These are phyloP conservation scores for Esox lucius DNA, from an alignment of 2,797 vertebrate genomes.

Conservation along the genomic window DNA sequence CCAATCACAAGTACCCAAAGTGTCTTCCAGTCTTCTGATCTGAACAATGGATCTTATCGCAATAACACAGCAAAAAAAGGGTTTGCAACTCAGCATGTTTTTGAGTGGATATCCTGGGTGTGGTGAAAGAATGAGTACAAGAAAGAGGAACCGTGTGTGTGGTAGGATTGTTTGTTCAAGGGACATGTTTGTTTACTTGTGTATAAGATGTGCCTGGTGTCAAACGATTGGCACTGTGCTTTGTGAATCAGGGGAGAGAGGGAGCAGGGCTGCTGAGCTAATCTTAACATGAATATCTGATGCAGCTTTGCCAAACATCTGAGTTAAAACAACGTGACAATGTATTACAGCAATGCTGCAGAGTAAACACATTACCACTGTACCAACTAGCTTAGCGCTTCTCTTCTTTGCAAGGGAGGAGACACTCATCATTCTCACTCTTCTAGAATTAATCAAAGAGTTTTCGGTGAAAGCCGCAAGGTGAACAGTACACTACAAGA, in stretches of 20 bases:
- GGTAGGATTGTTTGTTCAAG: neutral
- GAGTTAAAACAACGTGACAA: slow-evolving; percentile 40
- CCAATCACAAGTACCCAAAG: too few relatives aligned
- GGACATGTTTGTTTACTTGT: slow-evolving; percentile 1
- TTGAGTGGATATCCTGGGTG: neutral
- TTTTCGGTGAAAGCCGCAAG: slow-evolving; percentile 45
- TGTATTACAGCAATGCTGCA: slow-evolving; percentile 34
- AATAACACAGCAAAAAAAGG: too few relatives aligned
- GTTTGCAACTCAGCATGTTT: too few relatives aligned
- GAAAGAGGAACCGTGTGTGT: neutral
- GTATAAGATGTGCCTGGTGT: slow-evolving; percentile 35
- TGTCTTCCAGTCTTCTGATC: too few relatives aligned
- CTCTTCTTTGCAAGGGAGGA: slow-evolving; percentile 23
- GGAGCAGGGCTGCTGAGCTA: slow-evolving; percentile 36
- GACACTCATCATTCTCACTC: slow-evolving; percentile 33
- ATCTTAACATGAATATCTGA: slow-evolving; percentile 60
- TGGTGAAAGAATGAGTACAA: neutral
- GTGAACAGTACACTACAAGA: slow-evolving; percentile 7
- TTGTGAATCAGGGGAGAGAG: slow-evolving; percentile 47
- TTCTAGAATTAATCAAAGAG: slow-evolving; percentile 41
- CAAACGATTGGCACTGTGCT: slow-evolving; percentile 27
- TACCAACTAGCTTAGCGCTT: slow-evolving; percentile 13
- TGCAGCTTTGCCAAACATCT: slow-evolving; percentile 58
- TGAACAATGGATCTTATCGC: too few relatives aligned
- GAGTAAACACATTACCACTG: slow-evolving; percentile 36